phyloP scores from a whole-genome alignment of 1,140 invertebrate species.

The Drosophila pseudoananassae region DNA sequence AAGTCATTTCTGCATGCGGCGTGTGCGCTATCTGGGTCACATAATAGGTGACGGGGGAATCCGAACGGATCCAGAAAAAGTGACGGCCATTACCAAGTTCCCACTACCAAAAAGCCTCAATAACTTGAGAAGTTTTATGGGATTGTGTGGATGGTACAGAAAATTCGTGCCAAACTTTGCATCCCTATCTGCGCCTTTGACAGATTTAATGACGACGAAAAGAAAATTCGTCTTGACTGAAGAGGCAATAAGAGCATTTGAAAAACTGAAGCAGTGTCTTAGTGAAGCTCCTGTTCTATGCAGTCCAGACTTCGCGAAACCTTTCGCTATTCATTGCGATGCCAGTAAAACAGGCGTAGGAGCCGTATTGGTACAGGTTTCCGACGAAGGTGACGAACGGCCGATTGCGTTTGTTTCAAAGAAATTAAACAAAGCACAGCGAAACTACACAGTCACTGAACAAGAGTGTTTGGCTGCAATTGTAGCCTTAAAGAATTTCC shows the following conservation, averaged over 20 bases:
- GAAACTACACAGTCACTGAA: too few relatives aligned
- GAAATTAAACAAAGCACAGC: too few relatives aligned
- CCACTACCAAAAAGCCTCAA: background rate
- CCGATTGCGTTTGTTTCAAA: too few relatives aligned
- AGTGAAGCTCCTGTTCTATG: background rate
- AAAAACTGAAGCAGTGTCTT: background rate
- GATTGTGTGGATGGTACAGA: too few relatives aligned
- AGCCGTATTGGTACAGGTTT: too few relatives aligned
- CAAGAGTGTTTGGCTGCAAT: too few relatives aligned
- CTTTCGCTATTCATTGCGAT: slow-evolving; percentile 2
- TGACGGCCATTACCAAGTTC: background rate
- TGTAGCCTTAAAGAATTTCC: too few relatives aligned
- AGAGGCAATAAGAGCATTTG: background rate
- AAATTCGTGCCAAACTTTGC: too few relatives aligned
- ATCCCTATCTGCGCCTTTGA: background rate
- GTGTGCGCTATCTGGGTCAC: slow-evolving; percentile 1
- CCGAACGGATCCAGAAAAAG: slow-evolving; percentile 1
- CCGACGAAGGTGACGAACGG: too few relatives aligned
- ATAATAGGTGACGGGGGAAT: slow-evolving; percentile 11
- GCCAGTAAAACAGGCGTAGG: too few relatives aligned
- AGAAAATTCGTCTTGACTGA: background rate
- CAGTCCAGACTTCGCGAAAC: background rate
- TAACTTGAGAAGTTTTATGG: background rate
- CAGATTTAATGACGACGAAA: background rate
- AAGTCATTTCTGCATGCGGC: slow-evolving; percentile 11